Conservation (phyloP, 2,888 invertebrate genomes). For the Eutolmus rufibarbis region DNA sequence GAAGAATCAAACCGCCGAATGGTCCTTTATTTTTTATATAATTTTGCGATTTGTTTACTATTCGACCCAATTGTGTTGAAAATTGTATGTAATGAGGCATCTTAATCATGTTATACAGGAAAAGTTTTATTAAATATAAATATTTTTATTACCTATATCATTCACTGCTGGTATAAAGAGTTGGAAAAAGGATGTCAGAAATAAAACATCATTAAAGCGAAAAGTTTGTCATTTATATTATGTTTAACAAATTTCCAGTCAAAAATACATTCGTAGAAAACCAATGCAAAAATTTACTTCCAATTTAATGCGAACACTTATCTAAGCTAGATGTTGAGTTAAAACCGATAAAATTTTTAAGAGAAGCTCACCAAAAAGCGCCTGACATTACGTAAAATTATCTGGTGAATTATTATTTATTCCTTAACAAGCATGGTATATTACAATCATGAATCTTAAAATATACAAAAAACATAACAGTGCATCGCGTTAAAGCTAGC, state of each 20-base stretch:
- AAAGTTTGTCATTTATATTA: conserved; percentile 16
- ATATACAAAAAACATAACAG: background rate
- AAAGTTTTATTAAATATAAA: too few species aligned
- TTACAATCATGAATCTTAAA: background rate
- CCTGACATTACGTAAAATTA: background rate
- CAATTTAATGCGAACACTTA: conserved; percentile 3
- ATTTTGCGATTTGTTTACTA: too few species aligned
- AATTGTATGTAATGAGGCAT: too few species aligned
- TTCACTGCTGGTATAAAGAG: too few species aligned
- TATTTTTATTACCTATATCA: too few species aligned
- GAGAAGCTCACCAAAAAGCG: background rate
- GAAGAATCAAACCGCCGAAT: too few species aligned
- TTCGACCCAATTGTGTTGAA: too few species aligned
- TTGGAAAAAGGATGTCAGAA: background rate
- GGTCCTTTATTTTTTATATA: too few species aligned
- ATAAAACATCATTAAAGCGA: conserved; percentile 6
- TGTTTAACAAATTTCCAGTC: background rate
- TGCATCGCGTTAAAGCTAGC: background rate
- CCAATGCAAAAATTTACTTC: conserved; percentile 8
- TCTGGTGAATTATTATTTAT: background rate
- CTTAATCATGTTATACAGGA: too few species aligned
- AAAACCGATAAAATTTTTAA: background rate
- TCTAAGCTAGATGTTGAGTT: background rate
- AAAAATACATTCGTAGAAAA: conserved; percentile 24
- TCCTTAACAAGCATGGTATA: background rate